Conservation (phyloP, 2,797 vertebrate genomes). For the Melanotaenia pygmaea region DNA sequence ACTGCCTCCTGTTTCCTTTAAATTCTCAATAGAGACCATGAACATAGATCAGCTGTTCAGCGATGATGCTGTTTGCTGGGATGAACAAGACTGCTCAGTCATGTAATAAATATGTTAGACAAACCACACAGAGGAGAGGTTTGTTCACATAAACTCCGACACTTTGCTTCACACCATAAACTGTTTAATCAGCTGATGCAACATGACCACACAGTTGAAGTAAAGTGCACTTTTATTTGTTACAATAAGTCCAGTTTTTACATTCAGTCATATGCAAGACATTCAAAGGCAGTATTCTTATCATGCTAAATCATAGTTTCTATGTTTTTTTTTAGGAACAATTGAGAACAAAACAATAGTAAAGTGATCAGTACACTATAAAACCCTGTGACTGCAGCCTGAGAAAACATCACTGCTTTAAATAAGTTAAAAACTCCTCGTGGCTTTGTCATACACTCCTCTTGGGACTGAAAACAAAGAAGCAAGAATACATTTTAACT, state of each 20-base stretch:
- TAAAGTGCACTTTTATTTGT: constrained; percentile 51
- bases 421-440: constrained; percentile 9
- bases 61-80: not conserved
- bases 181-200: constrained; percentile 19
- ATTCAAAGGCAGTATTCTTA: not conserved
- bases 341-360: not conserved
- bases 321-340: not conserved
- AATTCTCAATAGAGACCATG: constrained; percentile 7
- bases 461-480: constrained; percentile 8
- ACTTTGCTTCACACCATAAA: constrained; percentile 6
- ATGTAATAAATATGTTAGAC: constrained; percentile 12
- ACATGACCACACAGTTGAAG: constrained; percentile 2
- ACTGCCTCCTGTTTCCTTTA: constrained; percentile 28
- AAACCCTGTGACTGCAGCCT: constrained; percentile 16
- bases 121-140: not conserved
- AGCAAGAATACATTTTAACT: constrained; percentile 2
- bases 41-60: constrained; percentile 14
- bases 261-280: constrained; percentile 24
- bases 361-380: not conserved
- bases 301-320: not conserved
- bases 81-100: not conserved
- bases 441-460: constrained; percentile 1
- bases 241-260: constrained; percentile 31
- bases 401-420: constrained; percentile 32
- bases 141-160: not conserved